phyloP scores from a whole-genome alignment of 2,888 invertebrate genomes.

The Ectropis crepuscularia region DNA sequence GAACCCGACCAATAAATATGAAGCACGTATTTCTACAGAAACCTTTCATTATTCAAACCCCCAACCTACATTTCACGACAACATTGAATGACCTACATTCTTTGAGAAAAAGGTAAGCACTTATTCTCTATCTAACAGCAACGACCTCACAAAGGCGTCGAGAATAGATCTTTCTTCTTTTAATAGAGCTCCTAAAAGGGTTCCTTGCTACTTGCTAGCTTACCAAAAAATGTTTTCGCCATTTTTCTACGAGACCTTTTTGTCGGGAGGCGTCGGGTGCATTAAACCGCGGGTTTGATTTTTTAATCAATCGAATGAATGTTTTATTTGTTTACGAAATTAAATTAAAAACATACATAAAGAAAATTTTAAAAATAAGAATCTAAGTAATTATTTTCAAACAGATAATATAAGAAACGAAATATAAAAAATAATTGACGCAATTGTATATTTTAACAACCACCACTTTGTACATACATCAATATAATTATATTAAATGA shows the following conservation, averaged over 20 bases:
- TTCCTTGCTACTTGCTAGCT: conserved; percentile 51
- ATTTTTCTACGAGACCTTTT: conserved; percentile 59
- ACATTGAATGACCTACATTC: conserved; percentile 49
- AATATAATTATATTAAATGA: no score
- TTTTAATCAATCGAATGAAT: no score
- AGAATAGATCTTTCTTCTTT: conserved; percentile 61
- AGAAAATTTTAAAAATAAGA: no score
- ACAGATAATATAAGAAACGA: no score
- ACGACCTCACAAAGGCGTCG: conserved; percentile 52
- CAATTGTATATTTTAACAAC: no score
- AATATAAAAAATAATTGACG: no score
- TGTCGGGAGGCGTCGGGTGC: conserved; percentile 46
- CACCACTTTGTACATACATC: no score
- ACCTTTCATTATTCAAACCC: conserved; percentile 37
- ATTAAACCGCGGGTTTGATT: conserved; percentile 39
- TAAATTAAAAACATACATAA: no score
- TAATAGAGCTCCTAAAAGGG: conserved; percentile 64
- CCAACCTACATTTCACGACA: conserved; percentile 32
- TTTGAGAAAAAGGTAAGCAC: conserved; percentile 46
- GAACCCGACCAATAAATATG: conserved; percentile 16
- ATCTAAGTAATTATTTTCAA: no score
- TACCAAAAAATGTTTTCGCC: conserved; percentile 56
- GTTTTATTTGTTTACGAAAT: no score
- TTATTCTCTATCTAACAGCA: conserved; percentile 49
- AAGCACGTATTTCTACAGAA: conserved; percentile 21